Evolutionary conservation across 2,797 vertebrate genomes (phyloP).

Genomic region (Clarias laeviceps): DNA sequence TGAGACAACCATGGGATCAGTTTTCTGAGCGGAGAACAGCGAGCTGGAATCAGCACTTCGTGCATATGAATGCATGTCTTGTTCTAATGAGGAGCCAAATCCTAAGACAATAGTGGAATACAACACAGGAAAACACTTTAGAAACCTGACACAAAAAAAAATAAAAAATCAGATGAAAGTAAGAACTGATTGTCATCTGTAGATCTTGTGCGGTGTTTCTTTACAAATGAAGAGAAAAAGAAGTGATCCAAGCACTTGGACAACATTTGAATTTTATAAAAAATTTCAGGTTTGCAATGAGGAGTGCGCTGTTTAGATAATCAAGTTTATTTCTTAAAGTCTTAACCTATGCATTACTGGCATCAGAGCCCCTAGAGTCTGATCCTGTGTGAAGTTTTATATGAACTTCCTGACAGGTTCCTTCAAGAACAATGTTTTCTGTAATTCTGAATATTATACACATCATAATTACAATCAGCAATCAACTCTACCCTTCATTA

Average conservation of each 20-base stretch:
- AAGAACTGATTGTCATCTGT: background rate
- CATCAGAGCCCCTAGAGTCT: background rate
- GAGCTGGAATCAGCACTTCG: constrained; percentile 1
- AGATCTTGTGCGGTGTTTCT: background rate
- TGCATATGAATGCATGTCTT: background rate
- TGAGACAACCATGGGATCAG: background rate
- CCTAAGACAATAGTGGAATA: too few species aligned
- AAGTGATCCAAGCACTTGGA: background rate
- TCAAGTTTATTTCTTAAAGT: background rate
- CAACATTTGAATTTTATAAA: background rate
- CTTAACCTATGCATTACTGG: background rate
- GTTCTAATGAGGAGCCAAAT: background rate
- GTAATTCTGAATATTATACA: background rate
- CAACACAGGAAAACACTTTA: background rate
- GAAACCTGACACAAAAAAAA: background rate
- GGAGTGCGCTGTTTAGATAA: background rate
- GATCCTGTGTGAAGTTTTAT: too few species aligned
- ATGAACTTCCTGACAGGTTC: background rate
- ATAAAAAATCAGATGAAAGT: background rate
- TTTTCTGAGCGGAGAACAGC: background rate
- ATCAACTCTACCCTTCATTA: background rate
- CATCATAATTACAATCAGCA: background rate
- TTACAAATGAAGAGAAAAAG: background rate
- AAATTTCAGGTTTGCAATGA: background rate
- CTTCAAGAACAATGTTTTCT: background rate